Conservation (phyloP, 2,113 vertebrate species). For the Tragelaphus scriptus region DNA sequence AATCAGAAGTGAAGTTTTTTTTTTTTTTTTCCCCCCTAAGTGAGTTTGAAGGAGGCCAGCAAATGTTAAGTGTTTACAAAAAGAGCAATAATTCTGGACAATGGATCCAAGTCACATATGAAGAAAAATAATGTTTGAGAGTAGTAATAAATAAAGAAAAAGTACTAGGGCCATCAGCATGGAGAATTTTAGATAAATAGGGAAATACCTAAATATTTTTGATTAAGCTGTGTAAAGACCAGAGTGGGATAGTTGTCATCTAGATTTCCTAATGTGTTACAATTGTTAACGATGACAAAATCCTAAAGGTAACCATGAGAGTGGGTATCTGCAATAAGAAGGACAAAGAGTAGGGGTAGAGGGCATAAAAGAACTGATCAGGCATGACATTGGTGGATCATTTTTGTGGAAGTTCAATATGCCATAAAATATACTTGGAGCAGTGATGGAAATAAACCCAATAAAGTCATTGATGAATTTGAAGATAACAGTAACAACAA, state of each 20-base stretch:
- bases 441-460: neutral
- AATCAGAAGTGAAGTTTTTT: neutral
- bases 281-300: neutral
- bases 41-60: neutral
- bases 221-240: neutral
- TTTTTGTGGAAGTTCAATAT: neutral
- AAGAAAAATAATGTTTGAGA: neutral
- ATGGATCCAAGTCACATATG: neutral
- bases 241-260: neutral
- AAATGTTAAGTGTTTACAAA: neutral
- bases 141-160: neutral
- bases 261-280: neutral
- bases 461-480: neutral
- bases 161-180: neutral
- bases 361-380: neutral
- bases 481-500: neutral
- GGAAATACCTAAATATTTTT: neutral
- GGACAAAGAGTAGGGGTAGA: neutral
- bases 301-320: neutral
- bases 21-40: neutral
- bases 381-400: neutral
- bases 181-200: neutral
- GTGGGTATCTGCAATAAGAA: neutral
- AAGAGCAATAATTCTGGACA: neutral
- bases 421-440: neutral